phyloP scores from a whole-genome alignment of 2,888 invertebrate genomes.

The Colostygia pectinataria region DNA sequence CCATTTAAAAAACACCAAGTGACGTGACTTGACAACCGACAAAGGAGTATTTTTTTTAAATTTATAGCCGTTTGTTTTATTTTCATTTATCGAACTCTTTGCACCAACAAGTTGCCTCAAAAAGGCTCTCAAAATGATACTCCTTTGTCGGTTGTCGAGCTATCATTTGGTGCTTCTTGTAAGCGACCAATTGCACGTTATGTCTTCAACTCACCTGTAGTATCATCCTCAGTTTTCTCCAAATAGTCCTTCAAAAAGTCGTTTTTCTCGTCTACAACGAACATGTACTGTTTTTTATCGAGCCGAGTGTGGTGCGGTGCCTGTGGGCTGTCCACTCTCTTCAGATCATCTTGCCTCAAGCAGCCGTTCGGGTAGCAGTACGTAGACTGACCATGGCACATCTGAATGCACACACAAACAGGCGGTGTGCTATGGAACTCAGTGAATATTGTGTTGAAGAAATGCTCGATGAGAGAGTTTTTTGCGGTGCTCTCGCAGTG shows the following conservation, averaged over 20 bases:
- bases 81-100: too few relatives aligned
- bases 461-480: conserved; percentile 56
- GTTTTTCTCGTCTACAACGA: conserved; percentile 50
- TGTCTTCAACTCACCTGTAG: conserved; percentile 24
- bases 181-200: too few relatives aligned
- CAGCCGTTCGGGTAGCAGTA: conserved; percentile 74
- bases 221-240: conserved; percentile 39
- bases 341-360: conserved; percentile 46
- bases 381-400: conserved; percentile 53
- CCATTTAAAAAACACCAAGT: too few relatives aligned
- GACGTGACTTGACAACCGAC: too few relatives aligned
- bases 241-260: conserved; percentile 47
- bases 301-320: conserved; percentile 32
- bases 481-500: conserved; percentile 47
- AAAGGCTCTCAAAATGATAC: too few relatives aligned
- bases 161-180: too few relatives aligned
- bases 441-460: conserved; percentile 66
- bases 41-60: too few relatives aligned
- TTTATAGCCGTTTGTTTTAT: too few relatives aligned
- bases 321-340: conserved; percentile 29
- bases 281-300: conserved; percentile 42
- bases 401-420: conserved; percentile 60
- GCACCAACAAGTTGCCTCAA: too few relatives aligned
- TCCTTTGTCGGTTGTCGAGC: too few relatives aligned
- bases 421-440: conserved; percentile 64